These are phyloP conservation scores for Polydrusus cervinus DNA, from an alignment of 2,888 invertebrate genomes.

Conservation along the genomic window DNA sequence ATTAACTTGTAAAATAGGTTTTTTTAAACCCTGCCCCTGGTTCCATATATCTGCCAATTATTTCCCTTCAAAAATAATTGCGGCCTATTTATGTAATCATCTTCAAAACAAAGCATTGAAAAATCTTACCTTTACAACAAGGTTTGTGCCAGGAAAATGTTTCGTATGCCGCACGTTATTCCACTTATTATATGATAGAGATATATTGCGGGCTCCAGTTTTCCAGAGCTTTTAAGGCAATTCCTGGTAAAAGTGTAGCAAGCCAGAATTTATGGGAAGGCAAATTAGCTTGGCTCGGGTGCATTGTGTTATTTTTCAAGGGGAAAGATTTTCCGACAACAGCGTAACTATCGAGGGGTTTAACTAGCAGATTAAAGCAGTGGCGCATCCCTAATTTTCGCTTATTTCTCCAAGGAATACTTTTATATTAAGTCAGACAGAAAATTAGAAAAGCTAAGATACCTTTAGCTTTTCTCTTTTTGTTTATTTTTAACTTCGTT, in stretches of 20 bases:
- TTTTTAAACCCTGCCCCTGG: no score
- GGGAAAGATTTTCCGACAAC: conserved; percentile 43
- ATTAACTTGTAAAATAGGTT: no score
- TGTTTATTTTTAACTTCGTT: not conserved
- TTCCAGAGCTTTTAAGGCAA: conserved; percentile 64
- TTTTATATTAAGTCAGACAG: conserved; percentile 3
- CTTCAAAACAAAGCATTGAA: conserved; percentile 7
- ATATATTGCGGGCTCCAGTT: conserved; percentile 67
- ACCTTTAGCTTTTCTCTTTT: not conserved
- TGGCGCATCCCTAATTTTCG: conserved; percentile 4
- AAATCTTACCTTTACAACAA: conserved; percentile 13
- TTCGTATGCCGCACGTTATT: conserved; percentile 44
- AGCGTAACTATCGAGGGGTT: conserved; percentile 43
- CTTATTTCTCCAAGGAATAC: conserved; percentile 3
- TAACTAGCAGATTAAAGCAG: conserved; percentile 36
- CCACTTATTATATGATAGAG: conserved; percentile 67
- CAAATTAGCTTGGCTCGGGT: conserved; percentile 58
- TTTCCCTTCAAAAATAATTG: not conserved
- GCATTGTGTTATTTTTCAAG: conserved; percentile 50
- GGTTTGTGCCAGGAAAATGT: conserved; percentile 26
- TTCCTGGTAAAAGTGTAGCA: conserved; percentile 62
- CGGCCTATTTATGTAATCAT: not conserved
- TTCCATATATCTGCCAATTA: not conserved
- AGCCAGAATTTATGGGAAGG: conserved; percentile 50
- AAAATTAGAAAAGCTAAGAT: not conserved